A percentile compares a stretch with the other conserved stretches of the same genome.
Evolutionary conservation across 2,113 vertebrate species (phyloP).

Genomic region (Mesocricetus auratus): DNA sequence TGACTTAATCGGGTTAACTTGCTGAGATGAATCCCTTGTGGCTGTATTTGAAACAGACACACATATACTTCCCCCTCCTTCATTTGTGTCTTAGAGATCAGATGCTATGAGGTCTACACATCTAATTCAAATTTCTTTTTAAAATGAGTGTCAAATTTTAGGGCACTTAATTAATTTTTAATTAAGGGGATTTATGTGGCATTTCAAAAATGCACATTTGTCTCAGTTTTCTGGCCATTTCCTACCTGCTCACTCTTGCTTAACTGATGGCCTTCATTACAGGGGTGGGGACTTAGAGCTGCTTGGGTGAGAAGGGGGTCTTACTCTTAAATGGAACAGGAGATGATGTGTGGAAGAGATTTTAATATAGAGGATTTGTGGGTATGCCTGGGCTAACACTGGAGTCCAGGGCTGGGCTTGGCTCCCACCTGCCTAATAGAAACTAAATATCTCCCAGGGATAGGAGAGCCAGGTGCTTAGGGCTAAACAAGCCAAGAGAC

Average conservation of each 20-base stretch:
- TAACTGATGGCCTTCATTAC: constrained; percentile 16
- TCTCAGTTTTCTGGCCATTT: constrained; percentile 62
- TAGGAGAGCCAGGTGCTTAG: not conserved
- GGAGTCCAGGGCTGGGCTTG: not conserved
- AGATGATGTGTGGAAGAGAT: not conserved
- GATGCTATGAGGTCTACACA: constrained; percentile 41
- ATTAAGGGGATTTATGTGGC: constrained; percentile 83
- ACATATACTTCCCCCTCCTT: not conserved
- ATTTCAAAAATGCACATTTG: constrained; percentile 76
- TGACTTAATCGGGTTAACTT: constrained; percentile 57
- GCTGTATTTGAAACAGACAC: constrained; percentile 71
- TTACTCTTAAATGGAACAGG: constrained; percentile 29
- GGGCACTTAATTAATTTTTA: constrained; percentile 84
- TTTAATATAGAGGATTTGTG: not conserved
- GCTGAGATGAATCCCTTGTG: constrained; percentile 53
- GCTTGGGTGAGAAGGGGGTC: not conserved
- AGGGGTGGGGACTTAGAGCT: not conserved
- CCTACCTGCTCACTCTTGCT: constrained; percentile 59
- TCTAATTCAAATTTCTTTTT: constrained; percentile 76
- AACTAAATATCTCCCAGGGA: not conserved
- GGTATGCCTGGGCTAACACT: not conserved
- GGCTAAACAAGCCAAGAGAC: not conserved
- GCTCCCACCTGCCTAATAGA: not conserved
- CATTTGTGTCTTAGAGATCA: not conserved
- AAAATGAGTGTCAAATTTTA: constrained; percentile 76